Evolutionary conservation across 2,888 invertebrate species (phyloP), one percentile per base, ranked within the genome.

Genomic region (Caenorhabditis becei): DNA sequence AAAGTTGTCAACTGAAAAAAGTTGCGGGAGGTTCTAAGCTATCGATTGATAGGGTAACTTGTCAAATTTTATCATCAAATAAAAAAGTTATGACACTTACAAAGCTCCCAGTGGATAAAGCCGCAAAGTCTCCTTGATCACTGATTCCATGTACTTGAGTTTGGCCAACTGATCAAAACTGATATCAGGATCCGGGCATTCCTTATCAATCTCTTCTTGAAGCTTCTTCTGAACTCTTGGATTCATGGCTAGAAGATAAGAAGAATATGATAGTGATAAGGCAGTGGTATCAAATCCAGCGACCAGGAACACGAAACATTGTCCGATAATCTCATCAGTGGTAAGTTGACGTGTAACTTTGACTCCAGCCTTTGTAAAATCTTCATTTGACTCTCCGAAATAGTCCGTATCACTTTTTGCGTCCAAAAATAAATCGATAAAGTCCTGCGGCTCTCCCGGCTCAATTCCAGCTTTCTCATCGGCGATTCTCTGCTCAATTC

Each of bases 271-370:
- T 10, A 93, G 86, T 2, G 92, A 90, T 2, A 92, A 92, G 10
- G 93, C 92, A 0, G 93, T 93, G 0, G 93, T 93, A 84, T 93
- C 93, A 81, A 92, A 93, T 0, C 93, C 93, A 35, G 90, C 90
- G 14, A 88, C 41, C 44, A 90, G 59, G 77, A 90, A 90, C 1
- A 89, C 67, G 7, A 87, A 74, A 44, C 88, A 88, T 41, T 88
- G 85, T 8, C 78, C 74, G 7, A 85, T 75, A 41, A 88, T 86
- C 69, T 90, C 90, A 54, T 87, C 85, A 0, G 70, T 32, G 3
- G 85, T 85, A 24, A 88, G 62, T 18, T 82, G 77, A 41, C 82
- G 78, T 4, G 59, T 58, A 18, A 87, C 69, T 69, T 88, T 66
- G 87, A 41, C 53, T 16, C 26, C 51, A 14, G 41, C 66, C 56